A percentile compares a stretch with the other conserved stretches of the same genome.
phyloP scores from a whole-genome alignment of 2,888 invertebrate genomes.

The Xestia c-nigrum region DNA sequence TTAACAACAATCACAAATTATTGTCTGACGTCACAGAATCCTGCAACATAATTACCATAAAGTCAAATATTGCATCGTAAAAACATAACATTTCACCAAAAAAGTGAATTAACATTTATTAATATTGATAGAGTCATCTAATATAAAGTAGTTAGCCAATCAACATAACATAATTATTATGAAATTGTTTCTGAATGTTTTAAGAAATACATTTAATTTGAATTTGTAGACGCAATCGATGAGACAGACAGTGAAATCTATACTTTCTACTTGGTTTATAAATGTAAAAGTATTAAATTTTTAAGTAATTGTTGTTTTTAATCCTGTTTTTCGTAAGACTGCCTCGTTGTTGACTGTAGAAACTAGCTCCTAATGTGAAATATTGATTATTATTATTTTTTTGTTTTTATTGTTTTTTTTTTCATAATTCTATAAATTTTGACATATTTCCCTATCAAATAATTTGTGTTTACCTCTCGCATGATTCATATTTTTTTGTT shows the following conservation, averaged over 20 bases:
- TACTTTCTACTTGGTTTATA: conserved; percentile 46
- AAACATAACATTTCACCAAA: conserved; percentile 29
- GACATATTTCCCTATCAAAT: too few relatives aligned
- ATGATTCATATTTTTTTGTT: too few relatives aligned
- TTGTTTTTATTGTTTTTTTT: too few relatives aligned
- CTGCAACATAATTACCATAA: conserved; percentile 16
- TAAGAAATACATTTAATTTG: conserved; percentile 40
- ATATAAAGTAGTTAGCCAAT: conserved; percentile 28
- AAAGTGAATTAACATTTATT: conserved; percentile 41
- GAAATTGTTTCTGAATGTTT: conserved; percentile 46
- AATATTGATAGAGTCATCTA: conserved; percentile 41
- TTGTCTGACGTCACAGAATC: conserved; percentile 23
- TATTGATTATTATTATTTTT: too few relatives aligned
- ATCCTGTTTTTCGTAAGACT: neutral
- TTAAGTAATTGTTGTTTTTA: conserved; percentile 19
- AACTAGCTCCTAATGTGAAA: too few relatives aligned
- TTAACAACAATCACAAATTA: neutral
- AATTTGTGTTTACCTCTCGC: too few relatives aligned
- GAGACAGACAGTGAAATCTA: conserved; percentile 46
- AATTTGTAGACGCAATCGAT: conserved; percentile 43
- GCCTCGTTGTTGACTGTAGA: too few relatives aligned
- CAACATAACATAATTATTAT: conserved; percentile 33
- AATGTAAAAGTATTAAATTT: conserved; percentile 13
- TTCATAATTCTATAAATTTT: too few relatives aligned
- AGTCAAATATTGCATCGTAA: conserved; percentile 6